A percentile compares a stretch with the other conserved stretches of the same genome.
Evolutionary conservation across 92 coral and sea anemone species (phyloP).

Genomic region (Bergia sp.): DNA sequence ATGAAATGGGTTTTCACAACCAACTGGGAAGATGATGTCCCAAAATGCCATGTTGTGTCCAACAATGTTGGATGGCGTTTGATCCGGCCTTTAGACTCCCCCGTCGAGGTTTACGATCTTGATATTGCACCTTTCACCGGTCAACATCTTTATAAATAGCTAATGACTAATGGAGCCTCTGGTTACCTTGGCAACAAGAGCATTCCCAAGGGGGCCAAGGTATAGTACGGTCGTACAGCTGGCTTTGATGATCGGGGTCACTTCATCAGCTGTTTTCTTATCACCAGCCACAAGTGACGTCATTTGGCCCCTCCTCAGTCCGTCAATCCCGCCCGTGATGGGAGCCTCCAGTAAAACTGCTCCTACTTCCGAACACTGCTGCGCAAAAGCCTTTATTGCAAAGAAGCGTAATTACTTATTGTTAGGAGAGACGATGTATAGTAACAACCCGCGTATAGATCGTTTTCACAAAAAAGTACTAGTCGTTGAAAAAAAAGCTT

Average conservation of each 20-base stretch:
- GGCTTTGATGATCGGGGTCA: constrained; percentile 24
- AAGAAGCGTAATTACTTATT: not conserved
- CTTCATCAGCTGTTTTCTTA: constrained; percentile 30
- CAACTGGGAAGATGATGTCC: no score
- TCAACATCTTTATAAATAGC: no score
- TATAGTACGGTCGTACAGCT: constrained; percentile 15
- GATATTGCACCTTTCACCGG: no score
- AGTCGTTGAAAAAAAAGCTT: no score
- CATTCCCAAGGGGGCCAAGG: constrained; percentile 25
- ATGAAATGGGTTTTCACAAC: no score
- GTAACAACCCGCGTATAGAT: no score
- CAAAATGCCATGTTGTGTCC: no score
- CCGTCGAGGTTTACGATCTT: no score
- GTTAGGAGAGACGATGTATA: no score
- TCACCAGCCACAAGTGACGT: constrained; percentile 19
- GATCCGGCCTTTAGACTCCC: no score
- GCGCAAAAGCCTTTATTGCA: constrained; percentile 12
- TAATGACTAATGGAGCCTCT: not conserved
- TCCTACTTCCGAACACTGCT: constrained; percentile 19
- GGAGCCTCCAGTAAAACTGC: constrained; percentile 30
- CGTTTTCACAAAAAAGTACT: no score
- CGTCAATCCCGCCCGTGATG: constrained; percentile 6
- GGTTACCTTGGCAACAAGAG: constrained; percentile 24
- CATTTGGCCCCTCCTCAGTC: constrained; percentile 14
- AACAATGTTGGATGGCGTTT: no score